A percentile compares a stretch with the other conserved stretches of the same genome.
Conservation (phyloP, 1,140 invertebrate genomes). For the Panulirus ornatus region DNA sequence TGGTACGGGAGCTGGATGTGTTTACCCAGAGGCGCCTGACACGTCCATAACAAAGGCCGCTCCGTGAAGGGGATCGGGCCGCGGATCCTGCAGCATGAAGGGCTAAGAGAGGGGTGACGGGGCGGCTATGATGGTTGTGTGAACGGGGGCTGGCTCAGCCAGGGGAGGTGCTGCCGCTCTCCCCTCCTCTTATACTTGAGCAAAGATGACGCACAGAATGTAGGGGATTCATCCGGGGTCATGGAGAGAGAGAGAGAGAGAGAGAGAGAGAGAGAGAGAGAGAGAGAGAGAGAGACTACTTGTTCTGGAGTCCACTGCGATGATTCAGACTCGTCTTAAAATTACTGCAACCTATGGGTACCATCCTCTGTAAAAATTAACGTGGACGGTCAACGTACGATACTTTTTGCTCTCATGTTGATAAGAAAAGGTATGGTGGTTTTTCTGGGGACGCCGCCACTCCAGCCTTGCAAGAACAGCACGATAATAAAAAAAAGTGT, state of each 20-base stretch:
- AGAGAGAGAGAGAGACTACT: too few species aligned
- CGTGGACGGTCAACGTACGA: background rate
- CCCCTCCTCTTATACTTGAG: background rate
- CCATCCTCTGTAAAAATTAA: too few species aligned
- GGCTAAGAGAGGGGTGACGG: constrained; percentile 45
- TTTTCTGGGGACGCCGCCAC: background rate
- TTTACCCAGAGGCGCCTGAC: constrained; percentile 63
- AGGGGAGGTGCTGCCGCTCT: background rate
- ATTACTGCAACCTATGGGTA: too few species aligned
- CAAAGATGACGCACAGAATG: background rate
- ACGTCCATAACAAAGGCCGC: constrained; percentile 60
- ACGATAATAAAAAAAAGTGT: too few species aligned
- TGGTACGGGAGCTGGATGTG: constrained; percentile 39
- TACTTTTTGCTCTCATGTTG: background rate
- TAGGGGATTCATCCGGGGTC: background rate
- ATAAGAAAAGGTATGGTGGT: background rate
- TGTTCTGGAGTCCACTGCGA: too few species aligned
- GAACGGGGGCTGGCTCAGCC: constrained; percentile 10
- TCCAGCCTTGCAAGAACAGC: too few species aligned
- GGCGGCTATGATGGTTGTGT: constrained; percentile 9
- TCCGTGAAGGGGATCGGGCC: constrained; percentile 27
- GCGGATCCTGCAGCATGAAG: constrained; percentile 62
- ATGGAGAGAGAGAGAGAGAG: too few species aligned
- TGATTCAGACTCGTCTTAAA: too few species aligned
- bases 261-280: too few species aligned